Percentiles rank a stretch among this genome's conserved stretches.
Evolutionary conservation across 2,797 vertebrate genomes (phyloP).

Genomic region (Tiaroga cobitis): DNA sequence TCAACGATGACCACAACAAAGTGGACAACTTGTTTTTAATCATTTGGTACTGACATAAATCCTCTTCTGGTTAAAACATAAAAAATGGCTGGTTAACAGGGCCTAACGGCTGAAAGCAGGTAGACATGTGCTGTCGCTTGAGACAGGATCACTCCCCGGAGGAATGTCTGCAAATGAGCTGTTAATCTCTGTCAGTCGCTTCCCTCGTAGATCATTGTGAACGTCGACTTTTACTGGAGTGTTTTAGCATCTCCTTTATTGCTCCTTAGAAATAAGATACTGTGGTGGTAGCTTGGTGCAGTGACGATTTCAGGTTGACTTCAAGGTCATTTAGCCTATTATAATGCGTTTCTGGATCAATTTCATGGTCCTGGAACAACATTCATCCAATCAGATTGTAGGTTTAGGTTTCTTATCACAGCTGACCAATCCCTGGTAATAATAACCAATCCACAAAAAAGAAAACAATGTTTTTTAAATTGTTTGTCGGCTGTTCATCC

Average conservation of each 20-base stretch:
- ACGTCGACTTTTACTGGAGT: conserved; percentile 39
- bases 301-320: neutral
- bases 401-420: neutral
- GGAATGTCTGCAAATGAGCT: conserved; percentile 40
- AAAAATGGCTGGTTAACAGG: neutral
- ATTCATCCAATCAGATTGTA: neutral
- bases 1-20: conserved; percentile 77
- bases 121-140: conserved; percentile 15
- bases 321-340: neutral
- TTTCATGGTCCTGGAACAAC: neutral
- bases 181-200: conserved; percentile 42
- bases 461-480: too few relatives aligned
- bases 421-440: neutral
- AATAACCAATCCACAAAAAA: neutral
- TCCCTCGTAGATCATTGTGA: conserved; percentile 23
- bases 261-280: neutral
- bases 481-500: too few relatives aligned
- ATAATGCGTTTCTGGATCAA: neutral
- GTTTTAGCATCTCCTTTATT: conserved; percentile 38
- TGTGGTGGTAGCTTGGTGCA: neutral
- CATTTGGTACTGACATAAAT: conserved; percentile 47
- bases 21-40: conserved; percentile 49
- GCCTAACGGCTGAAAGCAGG: neutral
- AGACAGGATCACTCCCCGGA: conserved; percentile 15
- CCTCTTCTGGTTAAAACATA: neutral